These are phyloP conservation scores for Stenodema calcarata DNA, from an alignment of 2,888 invertebrate species.

Conservation along the genomic window DNA sequence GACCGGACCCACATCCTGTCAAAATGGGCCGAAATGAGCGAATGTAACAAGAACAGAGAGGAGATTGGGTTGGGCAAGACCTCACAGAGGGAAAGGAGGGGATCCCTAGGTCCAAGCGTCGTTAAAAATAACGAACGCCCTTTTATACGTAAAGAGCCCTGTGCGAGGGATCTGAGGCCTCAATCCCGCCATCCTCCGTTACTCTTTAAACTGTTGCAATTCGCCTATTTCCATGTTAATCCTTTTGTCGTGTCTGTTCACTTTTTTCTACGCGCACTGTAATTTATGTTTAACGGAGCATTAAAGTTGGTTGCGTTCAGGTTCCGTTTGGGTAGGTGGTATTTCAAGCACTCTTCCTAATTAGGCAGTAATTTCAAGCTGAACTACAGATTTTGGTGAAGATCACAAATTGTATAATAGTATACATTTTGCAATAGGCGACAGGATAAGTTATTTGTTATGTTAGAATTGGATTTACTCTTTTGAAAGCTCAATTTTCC, in stretches of 20 bases:
- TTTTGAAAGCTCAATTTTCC: too few species aligned
- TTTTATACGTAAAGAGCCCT: neutral
- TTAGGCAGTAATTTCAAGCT: too few species aligned
- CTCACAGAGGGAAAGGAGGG: neutral
- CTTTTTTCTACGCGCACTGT: neutral
- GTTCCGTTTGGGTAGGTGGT: too few species aligned
- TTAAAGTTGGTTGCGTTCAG: neutral
- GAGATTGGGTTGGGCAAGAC: neutral
- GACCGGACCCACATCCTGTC: neutral
- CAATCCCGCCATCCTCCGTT: neutral
- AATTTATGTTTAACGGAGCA: neutral
- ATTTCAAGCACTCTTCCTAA: too few species aligned
- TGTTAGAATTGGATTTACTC: too few species aligned
- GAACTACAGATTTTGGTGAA: too few species aligned
- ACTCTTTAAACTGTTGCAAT: neutral
- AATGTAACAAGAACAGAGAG: neutral
- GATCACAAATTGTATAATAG: too few species aligned
- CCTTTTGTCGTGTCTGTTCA: neutral
- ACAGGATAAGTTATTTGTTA: too few species aligned
- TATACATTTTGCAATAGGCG: too few species aligned
- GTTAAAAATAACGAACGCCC: neutral
- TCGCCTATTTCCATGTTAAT: slow-evolving; percentile 2
- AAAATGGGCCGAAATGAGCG: neutral
- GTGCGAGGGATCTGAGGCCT: neutral
- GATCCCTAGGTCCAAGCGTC: neutral